Conservation (phyloP, 2,797 vertebrate genomes). For the Orientallactaga sibirica region DNA sequence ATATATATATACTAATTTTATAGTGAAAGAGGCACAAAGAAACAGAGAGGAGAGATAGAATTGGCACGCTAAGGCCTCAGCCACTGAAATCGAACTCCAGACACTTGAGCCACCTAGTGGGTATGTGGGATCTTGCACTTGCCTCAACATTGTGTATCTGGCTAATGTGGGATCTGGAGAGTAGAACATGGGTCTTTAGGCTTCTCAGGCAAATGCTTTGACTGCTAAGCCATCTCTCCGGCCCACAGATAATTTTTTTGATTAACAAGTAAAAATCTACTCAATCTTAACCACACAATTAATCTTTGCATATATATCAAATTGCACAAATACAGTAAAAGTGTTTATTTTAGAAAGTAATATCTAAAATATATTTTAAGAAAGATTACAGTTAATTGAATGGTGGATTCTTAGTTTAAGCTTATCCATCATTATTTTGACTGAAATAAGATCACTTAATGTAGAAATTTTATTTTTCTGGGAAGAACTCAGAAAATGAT, state of each 20-base stretch:
- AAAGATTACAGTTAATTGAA: slow-evolving; percentile 17
- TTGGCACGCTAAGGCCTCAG: too few species aligned
- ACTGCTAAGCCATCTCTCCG: too few species aligned
- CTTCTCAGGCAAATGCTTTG: too few species aligned
- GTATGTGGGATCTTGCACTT: too few species aligned
- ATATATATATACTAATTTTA: too few species aligned
- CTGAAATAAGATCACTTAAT: not conserved
- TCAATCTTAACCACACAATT: not conserved
- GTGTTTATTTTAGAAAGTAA: slow-evolving; percentile 35
- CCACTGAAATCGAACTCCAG: too few species aligned
- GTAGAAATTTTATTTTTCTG: not conserved
- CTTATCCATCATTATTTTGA: not conserved
- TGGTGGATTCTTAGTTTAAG: not conserved
- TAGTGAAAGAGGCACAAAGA: too few species aligned
- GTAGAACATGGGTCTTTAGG: too few species aligned
- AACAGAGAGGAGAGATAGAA: too few species aligned
- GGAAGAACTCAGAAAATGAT: not conserved
- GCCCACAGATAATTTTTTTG: not conserved
- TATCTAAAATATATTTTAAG: not conserved
- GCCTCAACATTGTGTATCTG: too few species aligned
- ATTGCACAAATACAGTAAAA: not conserved
- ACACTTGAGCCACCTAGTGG: too few species aligned
- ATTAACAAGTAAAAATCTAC: slow-evolving; percentile 18
- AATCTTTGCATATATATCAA: not conserved
- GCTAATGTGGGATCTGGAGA: too few species aligned